Evolutionary conservation across 2,888 invertebrate species (phyloP), one percentile per base, ranked within the genome.

Genomic region (Tachina grossa): DNA sequence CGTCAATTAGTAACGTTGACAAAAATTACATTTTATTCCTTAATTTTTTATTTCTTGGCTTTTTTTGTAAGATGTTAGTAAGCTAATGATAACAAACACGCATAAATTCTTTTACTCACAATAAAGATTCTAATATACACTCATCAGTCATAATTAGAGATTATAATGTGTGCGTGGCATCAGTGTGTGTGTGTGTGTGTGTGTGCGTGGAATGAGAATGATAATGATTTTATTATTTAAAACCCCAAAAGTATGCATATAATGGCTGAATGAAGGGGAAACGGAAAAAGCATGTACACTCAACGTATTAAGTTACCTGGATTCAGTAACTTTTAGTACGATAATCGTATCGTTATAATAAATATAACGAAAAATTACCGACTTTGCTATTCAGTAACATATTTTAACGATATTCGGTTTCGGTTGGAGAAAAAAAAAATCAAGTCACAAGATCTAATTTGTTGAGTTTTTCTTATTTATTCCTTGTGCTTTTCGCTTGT

Each of bases 141-240:
- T 59, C 39, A 10, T 59, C 10, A 53, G 2, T 19, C 51, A 43
- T 55, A 14, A 53, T 53, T 69, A 19, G 10, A 71, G 57, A 16
- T 11, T 9, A 43, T 53, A 63, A 51, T 51, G 51, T 63, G 63
- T 63, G n/a, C 43, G 9, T 74, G 19, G 43, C n/a, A n/a, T n/a
- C n/a, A 51, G 63, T 63, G n/a, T 55, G 9, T 74, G 22, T 1
- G 22, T 75, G 51, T 43, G 16, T 31, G 6, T 6, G 31, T 31
- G 6, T 31, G 6, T 31, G 31, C 6, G 2, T 31, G 31, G 5
- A 31, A 31, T 31, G 31, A 31, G 31, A 31, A 31, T 31, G 31
- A 43, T 63, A 75, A 75, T 63, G 51, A 9, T 43, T 74, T 74
- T 47, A 49, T 71, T 71, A 57, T 72, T 72, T 59, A 47, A 59